A percentile compares a stretch with the other conserved stretches of the same genome.
Conservation (phyloP, 1,140 invertebrate genomes). For the Oscheius sp. region DNA sequence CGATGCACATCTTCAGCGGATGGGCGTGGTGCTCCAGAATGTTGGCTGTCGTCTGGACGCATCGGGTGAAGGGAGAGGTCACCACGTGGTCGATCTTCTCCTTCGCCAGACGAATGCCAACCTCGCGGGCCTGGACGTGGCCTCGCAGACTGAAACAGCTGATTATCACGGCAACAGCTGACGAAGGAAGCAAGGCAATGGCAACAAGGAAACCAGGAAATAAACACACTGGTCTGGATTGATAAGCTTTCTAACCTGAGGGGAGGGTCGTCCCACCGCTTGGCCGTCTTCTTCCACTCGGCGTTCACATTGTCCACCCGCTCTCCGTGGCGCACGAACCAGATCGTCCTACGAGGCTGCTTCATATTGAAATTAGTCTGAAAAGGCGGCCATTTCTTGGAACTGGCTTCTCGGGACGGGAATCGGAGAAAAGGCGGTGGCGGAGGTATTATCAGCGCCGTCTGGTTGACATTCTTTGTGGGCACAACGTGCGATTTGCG, state of each 20-base stretch:
- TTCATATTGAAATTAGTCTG: background rate
- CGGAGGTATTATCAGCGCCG: too few species aligned
- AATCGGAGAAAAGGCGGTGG: too few species aligned
- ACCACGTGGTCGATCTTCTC: conserved; percentile 29
- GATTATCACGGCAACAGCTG: background rate
- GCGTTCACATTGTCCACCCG: conserved; percentile 54
- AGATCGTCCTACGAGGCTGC: conserved; percentile 34
- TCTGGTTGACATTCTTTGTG: too few species aligned
- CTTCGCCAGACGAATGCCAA: conserved; percentile 36
- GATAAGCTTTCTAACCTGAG: conserved; percentile 54
- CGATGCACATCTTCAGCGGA: conserved; percentile 33
- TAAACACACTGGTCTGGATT: conserved; percentile 4
- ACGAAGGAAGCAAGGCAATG: background rate
- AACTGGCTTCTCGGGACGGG: too few species aligned
- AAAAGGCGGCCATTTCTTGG: too few species aligned
- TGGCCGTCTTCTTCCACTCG: conserved; percentile 43
- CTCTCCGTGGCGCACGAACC: conserved; percentile 56
- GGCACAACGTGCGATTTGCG: too few species aligned
- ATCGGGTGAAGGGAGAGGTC: conserved; percentile 34
- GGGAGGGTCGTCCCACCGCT: conserved; percentile 56
- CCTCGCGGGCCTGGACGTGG: conserved; percentile 46
- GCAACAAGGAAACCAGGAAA: conserved; percentile 13
- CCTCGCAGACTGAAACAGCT: conserved; percentile 50
- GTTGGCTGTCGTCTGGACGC: conserved; percentile 25
- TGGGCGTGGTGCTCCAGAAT: background rate